These are phyloP conservation scores for Anaspis maculata DNA, from an alignment of 2,888 invertebrate species.

Conservation along the genomic window DNA sequence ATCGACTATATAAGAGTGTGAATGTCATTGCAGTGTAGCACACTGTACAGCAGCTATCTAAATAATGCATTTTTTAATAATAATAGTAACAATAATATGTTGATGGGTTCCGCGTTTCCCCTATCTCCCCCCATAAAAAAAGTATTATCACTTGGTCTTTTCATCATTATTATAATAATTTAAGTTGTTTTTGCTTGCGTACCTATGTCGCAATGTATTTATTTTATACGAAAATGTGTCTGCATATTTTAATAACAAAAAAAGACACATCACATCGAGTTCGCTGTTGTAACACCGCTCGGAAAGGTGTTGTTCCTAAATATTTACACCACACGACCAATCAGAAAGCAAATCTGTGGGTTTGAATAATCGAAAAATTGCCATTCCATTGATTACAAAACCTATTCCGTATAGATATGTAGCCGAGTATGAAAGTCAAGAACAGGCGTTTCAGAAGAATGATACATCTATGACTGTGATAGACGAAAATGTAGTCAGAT, in stretches of 20 bases:
- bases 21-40: slow-evolving; percentile 13
- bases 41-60: slow-evolving; percentile 9
- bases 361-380: too few species aligned
- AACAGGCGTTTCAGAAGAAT: neutral
- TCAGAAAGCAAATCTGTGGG: slow-evolving; percentile 5
- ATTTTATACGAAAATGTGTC: too few species aligned
- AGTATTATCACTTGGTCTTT: too few species aligned
- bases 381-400: slow-evolving; percentile 8
- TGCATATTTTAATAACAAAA: too few species aligned
- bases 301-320: slow-evolving; percentile 16
- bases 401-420: slow-evolving; percentile 10
- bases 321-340: slow-evolving; percentile 13
- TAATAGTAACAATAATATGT: too few species aligned
- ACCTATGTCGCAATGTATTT: too few species aligned
- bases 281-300: slow-evolving; percentile 7
- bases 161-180: too few species aligned
- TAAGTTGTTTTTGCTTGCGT: too few species aligned
- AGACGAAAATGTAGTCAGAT: slow-evolving; percentile 4
- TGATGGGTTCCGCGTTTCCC: too few species aligned
- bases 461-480: slow-evolving; percentile 13
- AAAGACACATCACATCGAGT: slow-evolving; percentile 13
- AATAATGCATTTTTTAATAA: too few species aligned
- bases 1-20: slow-evolving; percentile 18
- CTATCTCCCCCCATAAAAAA: too few species aligned
- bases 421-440: slow-evolving; percentile 7